These are phyloP conservation scores for Mechanitis mazaeus DNA, from an alignment of 2,888 invertebrate genomes.

Conservation along the genomic window DNA sequence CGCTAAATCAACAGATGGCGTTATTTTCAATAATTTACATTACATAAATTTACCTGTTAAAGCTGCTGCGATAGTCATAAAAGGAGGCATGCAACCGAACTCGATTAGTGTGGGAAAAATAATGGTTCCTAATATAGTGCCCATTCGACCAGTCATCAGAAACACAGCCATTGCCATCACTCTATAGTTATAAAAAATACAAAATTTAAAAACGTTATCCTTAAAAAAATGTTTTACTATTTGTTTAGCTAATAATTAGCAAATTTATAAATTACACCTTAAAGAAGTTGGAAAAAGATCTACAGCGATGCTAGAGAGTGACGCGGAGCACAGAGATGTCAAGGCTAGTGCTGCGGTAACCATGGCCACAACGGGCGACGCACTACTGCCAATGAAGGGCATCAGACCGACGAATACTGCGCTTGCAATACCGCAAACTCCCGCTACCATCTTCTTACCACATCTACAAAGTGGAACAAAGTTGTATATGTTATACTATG, in stretches of 20 bases:
- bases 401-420: slow-evolving; percentile 70
- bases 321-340: slow-evolving; percentile 75
- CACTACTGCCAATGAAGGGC: slow-evolving; percentile 74
- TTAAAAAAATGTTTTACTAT: no score
- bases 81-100: slow-evolving; percentile 83
- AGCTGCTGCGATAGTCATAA: slow-evolving; percentile 79
- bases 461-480: slow-evolving; percentile 40
- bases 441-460: slow-evolving; percentile 58
- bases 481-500: not conserved
- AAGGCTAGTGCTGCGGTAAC: slow-evolving; percentile 74
- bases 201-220: not conserved
- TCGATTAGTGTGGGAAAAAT: slow-evolving; percentile 82
- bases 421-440: slow-evolving; percentile 60
- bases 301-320: slow-evolving; percentile 79
- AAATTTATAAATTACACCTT: slow-evolving; percentile 55
- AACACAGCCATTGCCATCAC: slow-evolving; percentile 84
- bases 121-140: slow-evolving; percentile 83
- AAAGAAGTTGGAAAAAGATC: slow-evolving; percentile 81
- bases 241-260: not conserved
- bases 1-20: no score
- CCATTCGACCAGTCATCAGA: slow-evolving; percentile 83
- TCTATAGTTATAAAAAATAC: slow-evolving; percentile 53
- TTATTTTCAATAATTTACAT: no score
- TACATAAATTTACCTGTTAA: slow-evolving; percentile 69
- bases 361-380: slow-evolving; percentile 70